Base-by-base conservation (phyloP, 2,797 vertebrate species). In the Austrolebias charrua region DNA sequence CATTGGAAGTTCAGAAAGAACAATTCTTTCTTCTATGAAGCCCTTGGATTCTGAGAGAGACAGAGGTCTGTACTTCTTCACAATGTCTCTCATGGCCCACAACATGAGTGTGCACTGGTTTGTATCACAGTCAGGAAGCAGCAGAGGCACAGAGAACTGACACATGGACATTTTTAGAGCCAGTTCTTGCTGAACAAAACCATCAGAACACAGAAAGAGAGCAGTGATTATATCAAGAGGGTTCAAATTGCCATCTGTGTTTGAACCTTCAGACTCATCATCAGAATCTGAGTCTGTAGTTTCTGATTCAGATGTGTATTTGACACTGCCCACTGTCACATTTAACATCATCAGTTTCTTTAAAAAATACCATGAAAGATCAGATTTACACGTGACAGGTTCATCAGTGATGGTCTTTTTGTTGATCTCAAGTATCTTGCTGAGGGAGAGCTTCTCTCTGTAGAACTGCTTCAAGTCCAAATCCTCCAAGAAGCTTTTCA, bases 121-220 rank as follows among this genome's bases (percentile, higher is more conserved):
- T 55, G 60, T 81, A 19, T 85, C 78, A 84, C 72, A 79, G 15
- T 79, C 72, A 0, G 93, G 93, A 63, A 95, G 80, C 47, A 95
- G 72, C 0, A 95, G 82, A 16, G 94, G 95, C 2, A 95, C 91
- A 31, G 94, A 91, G 66, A 95, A 94, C 82, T 94, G 94, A 74
- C 95, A 95, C 85, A 93, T 90, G 1, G 93, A 92, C 94, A 95
- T 95, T 79, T 93, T 94, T 12, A 90, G 71, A 4, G 89, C 15
- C 7, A 95, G 75, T 60, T 95, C 94, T 71, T 95, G 94, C 16
- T 90, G 93, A 2, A 95, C 82, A 66, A 94, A 92, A 19, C 83
- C 80, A 62, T 94, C 92, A 9, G 93, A 89, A 47, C 92, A 94
- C 29, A 91, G 84, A 43, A 95, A 90, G 2, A 94, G 83, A n/a